Base-by-base conservation (phyloP, 2,797 vertebrate species). In the Nannoperca obscura region DNA sequence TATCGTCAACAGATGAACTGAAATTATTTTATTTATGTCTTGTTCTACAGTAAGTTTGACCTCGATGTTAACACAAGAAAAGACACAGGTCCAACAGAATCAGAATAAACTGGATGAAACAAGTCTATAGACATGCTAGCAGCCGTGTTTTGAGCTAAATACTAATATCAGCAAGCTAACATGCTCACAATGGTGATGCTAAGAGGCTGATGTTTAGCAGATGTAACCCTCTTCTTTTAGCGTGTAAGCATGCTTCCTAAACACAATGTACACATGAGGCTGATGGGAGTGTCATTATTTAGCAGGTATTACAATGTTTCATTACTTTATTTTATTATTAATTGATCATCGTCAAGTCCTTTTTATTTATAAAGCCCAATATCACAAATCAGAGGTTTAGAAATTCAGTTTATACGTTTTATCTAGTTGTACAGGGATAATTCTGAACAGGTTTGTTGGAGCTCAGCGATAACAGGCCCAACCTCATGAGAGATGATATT, bases 401-500 rank as follows among this genome's bases (percentile, higher is more conserved):
- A 36, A 17, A 54, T 46, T 30, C 52, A 38, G 9, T 50, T 57
- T 57, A 57, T 14, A 57, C 3, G 6, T 32, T 50, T 47, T 57
- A 76, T 71, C 61, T 52, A 8, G 27, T 49, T 62, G 46, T 17
- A 34, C 47, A 40, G 46, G 58, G 40, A 54, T 22, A 3, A 27
- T 42, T 65, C 30, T 75, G n/a, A 50, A 59, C 17, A 61, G 14
- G 54, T 80, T 62, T 67, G 64, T 67, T 61, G 38, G 19, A 58
- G 60, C 72, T 62, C 42, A 3, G 58, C 24, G 53, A 81, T 80
- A 77, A 83, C 63, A 75, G 6, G 27, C 14, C 14, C 10, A 47
- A 57, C 69, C 52, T 50, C 4, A 30, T 80, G 76, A 81, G 30
- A 74, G 58, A 84, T 76, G 65, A 84, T 74, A 15, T 27, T 52